Evolutionary conservation across 2,888 invertebrate genomes (phyloP).

Genomic region (Phorcus lineatus): DNA sequence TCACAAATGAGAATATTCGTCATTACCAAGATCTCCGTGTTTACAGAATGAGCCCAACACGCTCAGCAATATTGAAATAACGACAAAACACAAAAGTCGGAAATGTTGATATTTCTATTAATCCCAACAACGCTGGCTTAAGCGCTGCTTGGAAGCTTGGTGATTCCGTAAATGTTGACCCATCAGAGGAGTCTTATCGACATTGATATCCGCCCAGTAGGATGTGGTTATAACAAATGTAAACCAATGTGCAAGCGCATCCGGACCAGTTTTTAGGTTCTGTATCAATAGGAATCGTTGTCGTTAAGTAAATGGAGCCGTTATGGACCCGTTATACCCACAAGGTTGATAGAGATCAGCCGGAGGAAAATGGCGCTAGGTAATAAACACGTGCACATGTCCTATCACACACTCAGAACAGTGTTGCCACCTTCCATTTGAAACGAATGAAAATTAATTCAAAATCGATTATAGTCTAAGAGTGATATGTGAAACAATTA

Average conservation of each 20-base stretch:
- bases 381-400: slow-evolving; percentile 11
- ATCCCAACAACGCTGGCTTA: neutral
- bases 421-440: neutral
- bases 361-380: neutral
- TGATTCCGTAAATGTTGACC: slow-evolving; percentile 16
- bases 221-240: neutral
- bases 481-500: too few relatives aligned
- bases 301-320: too few relatives aligned
- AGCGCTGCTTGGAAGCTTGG: neutral
- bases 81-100: slow-evolving; percentile 7
- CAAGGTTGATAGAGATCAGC: neutral
- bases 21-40: neutral
- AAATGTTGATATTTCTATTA: neutral
- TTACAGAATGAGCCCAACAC: neutral
- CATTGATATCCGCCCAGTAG: neutral
- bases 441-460: neutral
- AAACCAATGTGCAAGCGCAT: neutral
- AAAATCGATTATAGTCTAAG: too few relatives aligned
- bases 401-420: neutral
- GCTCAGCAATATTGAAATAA: slow-evolving; percentile 3
- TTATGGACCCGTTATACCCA: too few relatives aligned
- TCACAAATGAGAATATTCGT: neutral
- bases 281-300: neutral
- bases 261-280: neutral
- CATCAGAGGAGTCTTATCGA: neutral